Base-by-base conservation (phyloP, 1,140 invertebrate species). In the Hylaeus anthracinus region DNA sequence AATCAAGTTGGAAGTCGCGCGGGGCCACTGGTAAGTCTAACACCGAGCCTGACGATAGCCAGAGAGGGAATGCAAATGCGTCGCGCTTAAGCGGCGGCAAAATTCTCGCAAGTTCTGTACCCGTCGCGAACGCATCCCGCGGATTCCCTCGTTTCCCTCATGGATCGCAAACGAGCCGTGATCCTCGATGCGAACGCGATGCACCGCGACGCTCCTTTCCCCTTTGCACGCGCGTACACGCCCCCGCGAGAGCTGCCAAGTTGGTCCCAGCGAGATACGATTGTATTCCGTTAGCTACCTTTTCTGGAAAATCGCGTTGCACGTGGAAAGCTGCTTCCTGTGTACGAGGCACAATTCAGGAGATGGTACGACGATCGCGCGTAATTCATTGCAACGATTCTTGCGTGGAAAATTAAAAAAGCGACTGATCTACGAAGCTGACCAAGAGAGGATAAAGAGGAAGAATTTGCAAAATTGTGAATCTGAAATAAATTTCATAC, bases 31-130 rank as follows among this genome's bases (percentile, higher is more conserved):
- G 26, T 26, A 26, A 26, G 26, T 26, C 26, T 26, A 26, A 26
- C 0, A 26, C 26, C 26, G 26, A 26, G 26, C 26, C 26, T 26
- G 26, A 26, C 26, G 26, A 26, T 26, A 26, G 26, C 26, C 26
- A 26, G 26, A 26, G 26, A 88, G 82, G 77, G 77, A 89, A 90
- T 90, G 90, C 84, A 88, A 90, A 90, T 90, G 85, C 79, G 83
- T 83, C 85, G 65, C 86, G 81, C 81, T 89, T 81, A 87, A 89
- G 75, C 84, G 70, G 9, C 82, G 75, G 73, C 80, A 63, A 78
- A 79, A 80, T 70, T 53, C 79, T 53, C 45, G 26, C 43, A 37
- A 41, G 53, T 69, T 61, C 15, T 56, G 72, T 60, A 82, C 60
- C 66, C 74, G 79, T 82, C 81, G 64, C 61, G 66, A 79, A 74